Conservation (phyloP, 2,888 invertebrate genomes). For the Deroplatys truncata region DNA sequence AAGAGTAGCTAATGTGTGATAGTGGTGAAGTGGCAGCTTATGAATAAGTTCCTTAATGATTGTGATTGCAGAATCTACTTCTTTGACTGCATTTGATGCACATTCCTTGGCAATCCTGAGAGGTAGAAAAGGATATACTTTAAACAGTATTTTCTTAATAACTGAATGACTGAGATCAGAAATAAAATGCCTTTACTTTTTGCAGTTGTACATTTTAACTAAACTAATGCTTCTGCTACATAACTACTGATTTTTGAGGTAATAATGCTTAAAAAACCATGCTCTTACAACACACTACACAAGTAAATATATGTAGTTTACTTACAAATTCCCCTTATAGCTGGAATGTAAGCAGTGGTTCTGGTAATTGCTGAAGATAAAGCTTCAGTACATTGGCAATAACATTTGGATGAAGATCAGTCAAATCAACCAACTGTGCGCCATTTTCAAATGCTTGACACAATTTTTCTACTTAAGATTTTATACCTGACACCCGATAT, state of each 20-base stretch:
- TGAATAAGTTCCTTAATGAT: constrained; percentile 41
- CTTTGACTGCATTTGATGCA: constrained; percentile 33
- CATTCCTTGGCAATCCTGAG: constrained; percentile 39
- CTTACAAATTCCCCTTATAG: constrained; percentile 51
- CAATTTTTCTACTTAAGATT: constrained; percentile 55
- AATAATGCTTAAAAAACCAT: no score
- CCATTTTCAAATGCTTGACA: constrained; percentile 54
- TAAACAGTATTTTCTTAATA: no score
- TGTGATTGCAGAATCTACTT: constrained; percentile 33
- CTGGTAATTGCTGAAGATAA: constrained; percentile 55
- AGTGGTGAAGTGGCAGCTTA: constrained; percentile 48
- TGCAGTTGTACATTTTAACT: no score
- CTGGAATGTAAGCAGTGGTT: constrained; percentile 53
- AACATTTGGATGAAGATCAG: constrained; percentile 54
- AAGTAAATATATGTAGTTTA: constrained; percentile 20
- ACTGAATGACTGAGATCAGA: no score
- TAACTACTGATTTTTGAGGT: not conserved
- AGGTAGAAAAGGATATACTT: not conserved
- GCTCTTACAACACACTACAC: no score
- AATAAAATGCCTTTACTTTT: no score
- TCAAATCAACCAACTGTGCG: constrained; percentile 47
- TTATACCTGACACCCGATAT: constrained; percentile 58
- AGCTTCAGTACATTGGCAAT: constrained; percentile 57
- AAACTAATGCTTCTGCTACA: no score
- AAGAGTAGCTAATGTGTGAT: constrained; percentile 48